These are phyloP conservation scores for Athetis lepigone DNA, from an alignment of 2,888 invertebrate genomes.

Conservation along the genomic window DNA sequence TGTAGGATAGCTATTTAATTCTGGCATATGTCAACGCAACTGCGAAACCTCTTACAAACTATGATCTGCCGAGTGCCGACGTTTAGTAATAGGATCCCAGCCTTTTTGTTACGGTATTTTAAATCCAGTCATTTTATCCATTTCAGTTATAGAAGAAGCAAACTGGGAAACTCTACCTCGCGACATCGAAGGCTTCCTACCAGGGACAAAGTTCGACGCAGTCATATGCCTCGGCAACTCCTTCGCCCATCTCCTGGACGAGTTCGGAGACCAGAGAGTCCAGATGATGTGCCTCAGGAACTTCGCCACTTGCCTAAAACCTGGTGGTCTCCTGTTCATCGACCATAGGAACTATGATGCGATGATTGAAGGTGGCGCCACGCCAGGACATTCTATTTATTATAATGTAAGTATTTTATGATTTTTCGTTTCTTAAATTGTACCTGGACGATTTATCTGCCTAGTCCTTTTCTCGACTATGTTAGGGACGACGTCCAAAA, in stretches of 20 bases:
- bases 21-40: too few species aligned
- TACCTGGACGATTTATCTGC: too few species aligned
- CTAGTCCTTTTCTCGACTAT: too few species aligned
- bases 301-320: constrained; percentile 95
- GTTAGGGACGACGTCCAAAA: too few species aligned
- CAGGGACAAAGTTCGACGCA: constrained; percentile 94
- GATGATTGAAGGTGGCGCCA: constrained; percentile 94
- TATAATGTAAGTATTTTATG: constrained; percentile 94
- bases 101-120: too few species aligned
- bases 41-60: too few species aligned
- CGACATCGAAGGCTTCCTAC: constrained; percentile 92
- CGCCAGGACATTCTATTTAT: constrained; percentile 96
- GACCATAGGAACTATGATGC: constrained; percentile 97
- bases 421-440: too few species aligned
- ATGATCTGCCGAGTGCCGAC: too few species aligned
- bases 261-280: constrained; percentile 94
- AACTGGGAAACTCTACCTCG: constrained; percentile 96
- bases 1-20: too few species aligned
- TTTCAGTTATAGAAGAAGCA: constrained; percentile 96
- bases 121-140: too few species aligned
- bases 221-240: constrained; percentile 97
- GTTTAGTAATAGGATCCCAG: too few species aligned
- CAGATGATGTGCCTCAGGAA: constrained; percentile 95
- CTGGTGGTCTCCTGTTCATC: constrained; percentile 95
- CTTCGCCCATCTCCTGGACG: constrained; percentile 96